Evolutionary conservation across 2,113 vertebrate species (phyloP).

Genomic region (Leptobrachium ailaonicum): DNA sequence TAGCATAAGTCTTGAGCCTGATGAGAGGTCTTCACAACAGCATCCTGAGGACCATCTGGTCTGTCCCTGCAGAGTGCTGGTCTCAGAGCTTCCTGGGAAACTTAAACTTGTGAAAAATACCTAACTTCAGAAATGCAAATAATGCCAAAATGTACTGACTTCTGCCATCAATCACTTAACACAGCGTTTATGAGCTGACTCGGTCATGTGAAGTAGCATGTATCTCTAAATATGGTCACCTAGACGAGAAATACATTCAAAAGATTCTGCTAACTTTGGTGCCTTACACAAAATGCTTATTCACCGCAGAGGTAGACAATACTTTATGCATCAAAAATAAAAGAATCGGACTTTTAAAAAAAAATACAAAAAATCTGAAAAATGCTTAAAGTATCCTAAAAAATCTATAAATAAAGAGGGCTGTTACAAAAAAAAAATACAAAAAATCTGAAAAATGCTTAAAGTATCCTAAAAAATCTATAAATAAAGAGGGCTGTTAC

Average conservation of each 20-base stretch:
- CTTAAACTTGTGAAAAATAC: slow-evolving; percentile 71
- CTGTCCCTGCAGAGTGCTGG: neutral
- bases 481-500: too few relatives aligned
- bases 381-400: too few relatives aligned
- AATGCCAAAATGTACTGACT: neutral
- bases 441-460: too few relatives aligned
- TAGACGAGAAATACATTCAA: neutral
- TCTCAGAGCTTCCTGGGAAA: slow-evolving; percentile 39
- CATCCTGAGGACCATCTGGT: slow-evolving; percentile 49
- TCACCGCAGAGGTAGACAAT: neutral
- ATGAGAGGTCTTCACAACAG: slow-evolving; percentile 21
- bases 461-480: too few relatives aligned
- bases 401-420: too few relatives aligned
- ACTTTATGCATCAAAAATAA: too few relatives aligned
- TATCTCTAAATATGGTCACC: slow-evolving; percentile 21
- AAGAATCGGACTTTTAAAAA: too few relatives aligned
- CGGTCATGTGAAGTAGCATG: slow-evolving; percentile 13
- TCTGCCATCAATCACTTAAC: slow-evolving; percentile 16
- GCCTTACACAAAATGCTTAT: neutral
- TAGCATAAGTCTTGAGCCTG: neutral
- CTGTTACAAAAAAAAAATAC: too few relatives aligned
- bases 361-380: too few relatives aligned
- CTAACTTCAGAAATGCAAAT: slow-evolving; percentile 49
- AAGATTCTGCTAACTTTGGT: too few relatives aligned
- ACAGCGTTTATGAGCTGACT: slow-evolving; percentile 19